phyloP scores from a whole-genome alignment of 2,797 vertebrate genomes.

The Chrysocyon brachyurus region DNA sequence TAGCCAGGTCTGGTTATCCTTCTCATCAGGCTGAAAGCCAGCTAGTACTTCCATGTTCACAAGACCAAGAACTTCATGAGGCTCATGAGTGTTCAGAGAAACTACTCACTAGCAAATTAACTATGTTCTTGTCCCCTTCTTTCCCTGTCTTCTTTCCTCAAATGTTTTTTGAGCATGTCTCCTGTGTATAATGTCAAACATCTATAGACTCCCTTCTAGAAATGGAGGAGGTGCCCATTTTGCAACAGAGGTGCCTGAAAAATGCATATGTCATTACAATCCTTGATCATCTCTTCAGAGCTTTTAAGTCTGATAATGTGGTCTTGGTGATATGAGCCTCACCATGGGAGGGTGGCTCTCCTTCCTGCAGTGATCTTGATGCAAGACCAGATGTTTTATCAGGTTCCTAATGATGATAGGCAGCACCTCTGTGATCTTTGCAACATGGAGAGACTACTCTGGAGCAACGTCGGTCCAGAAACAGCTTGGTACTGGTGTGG shows the following conservation, averaged over 20 bases:
- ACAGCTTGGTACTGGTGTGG: background rate
- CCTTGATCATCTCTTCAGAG: background rate
- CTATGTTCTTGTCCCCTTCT: background rate
- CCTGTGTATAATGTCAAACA: background rate
- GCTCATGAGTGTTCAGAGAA: background rate
- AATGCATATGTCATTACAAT: rapidly evolving
- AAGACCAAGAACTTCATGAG: background rate
- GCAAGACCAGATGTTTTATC: background rate
- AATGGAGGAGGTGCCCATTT: background rate
- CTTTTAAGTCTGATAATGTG: background rate
- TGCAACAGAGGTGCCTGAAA: background rate
- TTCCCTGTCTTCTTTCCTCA: background rate
- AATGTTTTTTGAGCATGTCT: background rate
- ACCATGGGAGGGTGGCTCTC: background rate
- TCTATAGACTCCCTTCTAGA: background rate
- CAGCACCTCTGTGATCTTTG: background rate
- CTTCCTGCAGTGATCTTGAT: background rate
- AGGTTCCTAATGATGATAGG: background rate
- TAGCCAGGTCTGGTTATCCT: background rate
- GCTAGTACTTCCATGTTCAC: background rate
- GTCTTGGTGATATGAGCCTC: background rate
- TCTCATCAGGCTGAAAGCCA: background rate
- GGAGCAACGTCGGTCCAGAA: background rate
- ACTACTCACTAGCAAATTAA: background rate
- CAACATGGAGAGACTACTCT: background rate